These are phyloP conservation scores for Echinometra lucunter DNA, from an alignment of 53 echinoderm and acorn worm species.

Conservation along the genomic window DNA sequence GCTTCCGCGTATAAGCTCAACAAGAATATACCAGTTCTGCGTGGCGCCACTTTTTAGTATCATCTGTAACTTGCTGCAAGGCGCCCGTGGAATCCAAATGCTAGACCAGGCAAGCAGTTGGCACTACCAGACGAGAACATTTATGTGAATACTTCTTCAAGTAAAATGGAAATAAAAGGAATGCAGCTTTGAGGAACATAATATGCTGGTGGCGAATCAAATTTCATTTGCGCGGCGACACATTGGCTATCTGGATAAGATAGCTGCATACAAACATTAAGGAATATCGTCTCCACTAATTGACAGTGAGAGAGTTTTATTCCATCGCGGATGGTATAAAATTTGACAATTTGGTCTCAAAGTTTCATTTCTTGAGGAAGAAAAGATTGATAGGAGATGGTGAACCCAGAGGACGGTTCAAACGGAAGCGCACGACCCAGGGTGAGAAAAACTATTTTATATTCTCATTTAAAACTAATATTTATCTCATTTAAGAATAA, in stretches of 20 bases:
- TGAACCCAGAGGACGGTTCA: neutral
- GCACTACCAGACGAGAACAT: neutral
- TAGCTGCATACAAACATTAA: neutral
- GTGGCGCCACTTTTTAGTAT: slow-evolving; percentile 9
- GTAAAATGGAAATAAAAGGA: neutral
- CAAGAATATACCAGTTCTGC: neutral
- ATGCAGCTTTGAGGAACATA: neutral
- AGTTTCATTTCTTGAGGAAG: neutral
- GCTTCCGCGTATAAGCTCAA: slow-evolving; percentile 3
- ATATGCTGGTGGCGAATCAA: neutral
- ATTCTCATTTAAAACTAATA: too few species aligned
- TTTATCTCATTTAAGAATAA: too few species aligned
- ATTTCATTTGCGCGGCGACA: neutral
- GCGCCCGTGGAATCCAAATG: neutral
- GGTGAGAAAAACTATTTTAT: neutral
- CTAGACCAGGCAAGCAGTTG: neutral
- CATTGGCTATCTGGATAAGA: neutral
- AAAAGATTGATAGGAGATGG: neutral
- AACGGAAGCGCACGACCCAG: neutral
- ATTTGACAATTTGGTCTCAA: neutral
- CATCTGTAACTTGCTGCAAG: neutral
- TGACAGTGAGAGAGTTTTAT: neutral
- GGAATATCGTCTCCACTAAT: neutral
- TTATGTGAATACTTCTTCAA: neutral
- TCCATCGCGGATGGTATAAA: neutral